phyloP scores from a whole-genome alignment of 2,797 vertebrate genomes.

The Phaenicophaeus curvirostris region DNA sequence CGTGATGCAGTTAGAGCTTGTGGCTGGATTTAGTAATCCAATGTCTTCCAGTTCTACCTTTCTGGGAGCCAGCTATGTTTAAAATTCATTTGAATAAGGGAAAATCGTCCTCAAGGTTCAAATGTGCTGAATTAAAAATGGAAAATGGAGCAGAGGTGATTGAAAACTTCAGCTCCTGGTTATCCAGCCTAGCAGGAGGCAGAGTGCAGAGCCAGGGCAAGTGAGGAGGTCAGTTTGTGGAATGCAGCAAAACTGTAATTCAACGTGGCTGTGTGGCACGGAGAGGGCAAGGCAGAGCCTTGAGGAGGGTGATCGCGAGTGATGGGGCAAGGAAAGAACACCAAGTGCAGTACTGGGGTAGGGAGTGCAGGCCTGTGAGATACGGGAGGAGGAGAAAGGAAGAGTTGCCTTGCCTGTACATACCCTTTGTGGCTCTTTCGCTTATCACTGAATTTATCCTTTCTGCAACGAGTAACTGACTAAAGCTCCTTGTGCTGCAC shows the following conservation, averaged over 20 bases:
- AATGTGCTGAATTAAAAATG: neutral
- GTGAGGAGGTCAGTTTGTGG: neutral
- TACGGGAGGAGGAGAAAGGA: neutral
- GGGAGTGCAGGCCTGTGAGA: neutral
- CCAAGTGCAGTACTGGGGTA: neutral
- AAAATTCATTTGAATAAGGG: neutral
- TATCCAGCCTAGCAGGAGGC: neutral
- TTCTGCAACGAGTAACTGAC: constrained; percentile 46
- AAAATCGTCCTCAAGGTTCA: neutral
- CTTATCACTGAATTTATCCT: constrained; percentile 31
- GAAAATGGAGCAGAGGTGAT: neutral
- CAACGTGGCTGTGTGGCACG: neutral
- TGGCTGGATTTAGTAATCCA: neutral
- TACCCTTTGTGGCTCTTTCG: neutral
- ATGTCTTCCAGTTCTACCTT: neutral
- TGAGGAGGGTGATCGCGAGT: neutral
- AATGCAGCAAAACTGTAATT: neutral
- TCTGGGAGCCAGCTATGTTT: neutral
- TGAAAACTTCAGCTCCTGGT: neutral
- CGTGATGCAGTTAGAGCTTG: neutral
- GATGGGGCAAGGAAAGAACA: neutral
- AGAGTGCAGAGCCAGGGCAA: neutral
- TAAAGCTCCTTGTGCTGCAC: constrained; percentile 60
- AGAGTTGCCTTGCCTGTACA: neutral
- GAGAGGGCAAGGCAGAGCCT: neutral